Evolutionary conservation across 92 coral and sea anemone species (phyloP).

Genomic region (Pocillopora meandrina): DNA sequence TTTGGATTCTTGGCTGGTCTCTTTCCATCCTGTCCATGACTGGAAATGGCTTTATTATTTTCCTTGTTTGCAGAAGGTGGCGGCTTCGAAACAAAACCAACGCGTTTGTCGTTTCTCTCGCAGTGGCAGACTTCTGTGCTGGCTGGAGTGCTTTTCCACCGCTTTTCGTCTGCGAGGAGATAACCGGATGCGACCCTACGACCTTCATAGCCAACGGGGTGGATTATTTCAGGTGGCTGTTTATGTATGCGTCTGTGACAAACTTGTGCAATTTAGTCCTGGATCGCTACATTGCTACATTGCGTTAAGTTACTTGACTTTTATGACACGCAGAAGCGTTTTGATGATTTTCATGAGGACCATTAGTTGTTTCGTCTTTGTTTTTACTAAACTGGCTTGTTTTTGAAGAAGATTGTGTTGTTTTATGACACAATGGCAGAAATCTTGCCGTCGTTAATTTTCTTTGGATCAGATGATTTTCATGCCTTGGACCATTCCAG

Average conservation of each 20-base stretch:
- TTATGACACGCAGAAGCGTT: not conserved
- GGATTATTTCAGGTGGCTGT: not conserved
- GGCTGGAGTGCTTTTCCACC: not conserved
- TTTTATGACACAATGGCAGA: no score
- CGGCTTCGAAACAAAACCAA: slow-evolving; percentile 2
- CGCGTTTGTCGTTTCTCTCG: slow-evolving; percentile 11
- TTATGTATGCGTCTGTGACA: not conserved
- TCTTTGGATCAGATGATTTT: not conserved
- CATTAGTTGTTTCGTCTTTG: not conserved
- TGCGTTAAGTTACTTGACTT: not conserved
- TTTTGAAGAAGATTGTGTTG: not conserved
- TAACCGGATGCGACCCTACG: not conserved
- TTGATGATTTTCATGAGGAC: not conserved
- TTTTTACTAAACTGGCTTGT: not conserved
- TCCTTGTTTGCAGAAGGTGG: no score
- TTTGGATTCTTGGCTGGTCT: slow-evolving; percentile 25
- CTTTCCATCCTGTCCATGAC: not conserved
- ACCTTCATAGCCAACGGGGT: not conserved
- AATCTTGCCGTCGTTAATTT: not conserved
- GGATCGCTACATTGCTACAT: slow-evolving; percentile 21
- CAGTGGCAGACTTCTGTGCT: slow-evolving; percentile 17
- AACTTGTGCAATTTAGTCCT: slow-evolving; percentile 8
- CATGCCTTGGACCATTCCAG: not conserved
- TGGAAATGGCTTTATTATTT: no score
- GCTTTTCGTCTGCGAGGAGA: not conserved